These are phyloP conservation scores for Chitala chitala DNA, from an alignment of 2,113 vertebrate species.

Conservation along the genomic window DNA sequence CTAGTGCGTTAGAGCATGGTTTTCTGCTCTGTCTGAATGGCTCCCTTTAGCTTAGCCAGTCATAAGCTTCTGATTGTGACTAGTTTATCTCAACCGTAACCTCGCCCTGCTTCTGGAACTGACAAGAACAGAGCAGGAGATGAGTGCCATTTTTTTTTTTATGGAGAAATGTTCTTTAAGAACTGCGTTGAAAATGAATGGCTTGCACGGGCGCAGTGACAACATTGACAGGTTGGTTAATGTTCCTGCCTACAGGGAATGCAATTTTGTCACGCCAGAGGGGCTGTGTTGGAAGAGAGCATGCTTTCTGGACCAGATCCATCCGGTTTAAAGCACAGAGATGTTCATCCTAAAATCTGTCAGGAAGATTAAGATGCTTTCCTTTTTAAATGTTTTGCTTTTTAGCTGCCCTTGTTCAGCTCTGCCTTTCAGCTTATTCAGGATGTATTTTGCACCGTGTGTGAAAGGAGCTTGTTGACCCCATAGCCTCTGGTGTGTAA, in stretches of 20 bases:
- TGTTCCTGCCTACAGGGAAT: neutral
- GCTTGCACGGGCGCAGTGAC: neutral
- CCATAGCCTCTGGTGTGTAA: slow-evolving; percentile 24
- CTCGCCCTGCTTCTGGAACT: neutral
- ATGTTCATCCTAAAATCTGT: neutral
- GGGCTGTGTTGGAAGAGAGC: neutral
- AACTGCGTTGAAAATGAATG: neutral
- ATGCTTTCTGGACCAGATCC: neutral
- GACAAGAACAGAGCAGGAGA: too few relatives aligned
- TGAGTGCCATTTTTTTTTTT: too few relatives aligned
- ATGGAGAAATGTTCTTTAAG: neutral
- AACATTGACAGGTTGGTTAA: neutral
- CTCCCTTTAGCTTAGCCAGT: neutral
- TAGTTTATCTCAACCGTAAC: neutral
- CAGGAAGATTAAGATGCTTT: slow-evolving; percentile 20
- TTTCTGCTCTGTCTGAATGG: neutral
- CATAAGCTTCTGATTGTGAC: neutral
- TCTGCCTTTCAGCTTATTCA: neutral
- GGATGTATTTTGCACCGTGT: neutral
- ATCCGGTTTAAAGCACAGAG: neutral
- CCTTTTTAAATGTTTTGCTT: slow-evolving; percentile 23
- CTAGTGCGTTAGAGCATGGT: neutral
- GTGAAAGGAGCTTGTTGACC: neutral
- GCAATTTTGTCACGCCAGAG: neutral
- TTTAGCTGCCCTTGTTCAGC: neutral